Conservation (phyloP, 2,888 invertebrate genomes). For the Mactromeris polynyma region DNA sequence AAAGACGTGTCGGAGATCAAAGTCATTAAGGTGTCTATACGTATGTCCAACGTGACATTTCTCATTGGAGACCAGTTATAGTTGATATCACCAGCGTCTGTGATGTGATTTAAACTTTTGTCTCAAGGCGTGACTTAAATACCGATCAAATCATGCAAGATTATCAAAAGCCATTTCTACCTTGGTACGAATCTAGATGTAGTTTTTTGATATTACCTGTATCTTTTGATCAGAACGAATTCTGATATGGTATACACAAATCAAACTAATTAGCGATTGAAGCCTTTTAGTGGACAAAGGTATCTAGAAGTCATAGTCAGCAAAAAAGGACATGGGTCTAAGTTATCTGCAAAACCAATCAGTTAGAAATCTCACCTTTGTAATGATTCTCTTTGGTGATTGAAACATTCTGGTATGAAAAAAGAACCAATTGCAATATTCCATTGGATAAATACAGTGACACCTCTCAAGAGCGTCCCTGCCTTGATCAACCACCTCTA, state of each 20-base stretch:
- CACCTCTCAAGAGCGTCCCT: too few relatives aligned
- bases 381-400: neutral
- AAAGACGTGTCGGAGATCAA: conserved; percentile 36
- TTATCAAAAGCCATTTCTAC: conserved; percentile 24
- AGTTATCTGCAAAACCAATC: conserved; percentile 41
- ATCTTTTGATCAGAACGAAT: conserved; percentile 34
- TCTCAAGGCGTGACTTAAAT: conserved; percentile 42
- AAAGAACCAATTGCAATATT: neutral
- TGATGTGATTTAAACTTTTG: conserved; percentile 33
- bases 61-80: conserved; percentile 21
- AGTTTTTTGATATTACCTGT: neutral
- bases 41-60: conserved; percentile 45
- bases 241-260: conserved; percentile 29
- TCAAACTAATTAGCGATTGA: conserved; percentile 14
- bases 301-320: neutral
- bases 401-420: neutral
- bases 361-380: conserved; percentile 34
- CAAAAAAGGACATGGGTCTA: conserved; percentile 11
- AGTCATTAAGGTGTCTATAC: conserved; percentile 38
- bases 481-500: too few relatives aligned
- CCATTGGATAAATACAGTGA: too few relatives aligned
- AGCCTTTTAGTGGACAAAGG: neutral
- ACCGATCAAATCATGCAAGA: conserved; percentile 30
- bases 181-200: neutral
- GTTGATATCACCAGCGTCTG: conserved; percentile 18